Evolutionary conservation across 1,140 invertebrate genomes (phyloP), one percentile per base, ranked within the genome.

Genomic region (Oncopodura yosiiana): DNA sequence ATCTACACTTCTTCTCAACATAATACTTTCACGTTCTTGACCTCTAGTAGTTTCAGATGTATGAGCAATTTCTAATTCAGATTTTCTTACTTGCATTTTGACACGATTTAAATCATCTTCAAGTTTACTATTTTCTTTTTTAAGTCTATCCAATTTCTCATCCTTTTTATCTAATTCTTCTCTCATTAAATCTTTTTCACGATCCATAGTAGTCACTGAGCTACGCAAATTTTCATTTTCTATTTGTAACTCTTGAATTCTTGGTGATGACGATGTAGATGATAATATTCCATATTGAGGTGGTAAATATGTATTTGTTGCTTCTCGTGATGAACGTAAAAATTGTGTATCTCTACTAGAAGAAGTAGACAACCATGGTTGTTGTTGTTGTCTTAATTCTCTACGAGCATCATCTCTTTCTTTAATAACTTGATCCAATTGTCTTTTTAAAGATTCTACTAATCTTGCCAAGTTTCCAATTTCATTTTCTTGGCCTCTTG

Each of bases 381-480:
- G n/a, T n/a, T n/a, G n/a, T n/a, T n/a, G n/a, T n/a, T n/a, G n/a
- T n/a, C 45, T 30, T 12, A 58, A 23, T 19, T 62, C 60, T 36
- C 41, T 50, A 3, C 44, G 38, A 19, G 60, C 60, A n/a, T 53
- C 46, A 44, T 62, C 60, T 29, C 60, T 45, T 49, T 62, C 56
- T 39, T 38, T 50, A 9, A 42, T 56, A 1, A 24, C 30, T 27
- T 53, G 21, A 11, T 62, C 60, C 14, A 58, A 49, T 44, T 62
- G 56, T 19, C 27, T 23, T 24, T 51, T 44, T n/a, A 58, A 34
- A 4, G 26, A 24, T 3, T 58, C 56, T 9, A 52, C n/a, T n/a
- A n/a, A n/a, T n/a, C n/a, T n/a, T n/a, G n/a, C n/a, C n/a, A n/a
- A n/a, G n/a, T n/a, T n/a, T n/a, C n/a, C n/a, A n/a, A n/a, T n/a